Evolutionary conservation across 2,113 vertebrate species (phyloP), one percentile per base, ranked within the genome.

Genomic region (Neogale vison): DNA sequence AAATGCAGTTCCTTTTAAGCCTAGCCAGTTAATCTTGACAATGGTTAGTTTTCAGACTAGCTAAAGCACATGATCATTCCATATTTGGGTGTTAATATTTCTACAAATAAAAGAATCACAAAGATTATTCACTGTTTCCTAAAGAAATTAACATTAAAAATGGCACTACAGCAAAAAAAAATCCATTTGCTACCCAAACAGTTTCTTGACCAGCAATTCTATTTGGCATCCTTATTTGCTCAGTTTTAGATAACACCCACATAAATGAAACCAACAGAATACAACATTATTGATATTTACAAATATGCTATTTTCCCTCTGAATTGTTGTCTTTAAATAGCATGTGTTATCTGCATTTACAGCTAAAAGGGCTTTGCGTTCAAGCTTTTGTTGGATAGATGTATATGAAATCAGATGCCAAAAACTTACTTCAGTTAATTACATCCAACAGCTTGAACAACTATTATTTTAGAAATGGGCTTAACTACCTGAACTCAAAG

Each of bases 31-130:
- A 82, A 93, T 94, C 39, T 61, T 36, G 31, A 84, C 61, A 96
- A 65, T 31, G 23, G 20, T 96, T 93, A 87, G 72, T 94, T 96
- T 93, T 81, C 18, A 92, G 47, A 96, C 21, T 93, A 97, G 82
- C 45, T 87, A 88, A 91, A 88, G 65, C 55, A 89, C 59, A 88
- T 55, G 6, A 74, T 72, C n/a, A 80, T 67, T 83, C 23, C 24
- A 11, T 42, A 86, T 67, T 87, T 59, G 87, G 20, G 72, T 97
- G 42, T 50, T 71, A 92, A 31, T 85, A 65, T 88, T 90, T 92
- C 26, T 79, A 94, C 1, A 1, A 74, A 71, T 36, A 59, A 92
- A 72, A 85, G 12, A 92, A 77, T 84, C 26, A 83, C 50, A 72
- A 92, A 88, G 57, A 93, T 90, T 72, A 93, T 50, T 74, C 63